Base-by-base conservation (phyloP, 2,797 vertebrate genomes). In the Anas acuta region DNA sequence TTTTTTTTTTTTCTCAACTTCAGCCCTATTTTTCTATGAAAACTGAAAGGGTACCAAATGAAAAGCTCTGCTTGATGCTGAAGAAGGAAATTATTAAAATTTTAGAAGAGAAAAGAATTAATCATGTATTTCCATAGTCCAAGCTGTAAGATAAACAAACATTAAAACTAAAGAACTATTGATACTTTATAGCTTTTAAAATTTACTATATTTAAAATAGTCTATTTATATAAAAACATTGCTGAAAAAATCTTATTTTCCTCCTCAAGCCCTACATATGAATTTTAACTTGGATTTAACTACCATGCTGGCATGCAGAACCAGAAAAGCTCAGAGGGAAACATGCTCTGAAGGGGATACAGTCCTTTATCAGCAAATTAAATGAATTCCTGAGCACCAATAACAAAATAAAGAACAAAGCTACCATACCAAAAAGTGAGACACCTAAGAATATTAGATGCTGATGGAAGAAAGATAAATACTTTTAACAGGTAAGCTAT, bases 271-370 rank as follows among this genome's bases (percentile, higher is more conserved):
- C 56, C 6, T 17, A 69, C 4, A 58, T 60, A n/a, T 2, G 35
- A 91, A 87, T 78, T 95, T 73, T 47, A 91, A 60, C 43, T 62
- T n/a, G n/a, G 65, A 54, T 65, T 89, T 85, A 84, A 80, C 30
- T 43, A 86, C 45, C 45, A 53, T 39, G 21, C 45, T 43, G 84
- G 41, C 41, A 47, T 35, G 23, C 45, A 81, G 54, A 88, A 92
- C 13, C 87, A 66, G 16, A 14, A 78, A 91, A 84, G 30, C 47
- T 83, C 61, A 61, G 56, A 75, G 25, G 8, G 6, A 62, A 71
- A 73, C 5, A n/a, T 74, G 33, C 66, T 71, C 72, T 87, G 43
- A 47, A 91, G 25, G 8, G 10, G 30, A 45, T 53, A 5, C 65
- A 69, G 45, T 26, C 62, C 49, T 71, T 80, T 17, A 62, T 6